Conservation (phyloP, 2,888 invertebrate species). For the Brachylomia viminalis region DNA sequence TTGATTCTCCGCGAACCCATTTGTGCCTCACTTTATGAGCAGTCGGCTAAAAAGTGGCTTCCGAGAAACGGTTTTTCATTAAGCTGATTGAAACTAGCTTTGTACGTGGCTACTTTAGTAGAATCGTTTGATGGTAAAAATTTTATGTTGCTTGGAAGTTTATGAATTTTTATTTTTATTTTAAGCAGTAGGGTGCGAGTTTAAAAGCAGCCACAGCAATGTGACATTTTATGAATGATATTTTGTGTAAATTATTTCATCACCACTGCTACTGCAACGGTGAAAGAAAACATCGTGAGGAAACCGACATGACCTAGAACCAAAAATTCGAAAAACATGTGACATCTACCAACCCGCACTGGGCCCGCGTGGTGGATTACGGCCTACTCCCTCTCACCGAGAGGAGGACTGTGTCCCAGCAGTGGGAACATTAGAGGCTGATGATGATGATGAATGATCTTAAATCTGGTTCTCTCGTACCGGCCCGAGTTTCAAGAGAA, state of each 20-base stretch:
- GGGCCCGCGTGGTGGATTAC: too few species aligned
- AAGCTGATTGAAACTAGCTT: not conserved
- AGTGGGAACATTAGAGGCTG: too few species aligned
- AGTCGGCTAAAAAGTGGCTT: slow-evolving; percentile 11
- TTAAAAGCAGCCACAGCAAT: not conserved
- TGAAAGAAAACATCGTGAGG: too few species aligned
- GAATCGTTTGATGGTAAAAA: not conserved
- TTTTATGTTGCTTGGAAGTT: not conserved
- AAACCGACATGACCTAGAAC: too few species aligned
- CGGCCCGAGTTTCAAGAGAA: not conserved
- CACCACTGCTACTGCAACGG: too few species aligned
- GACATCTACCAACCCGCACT: too few species aligned
- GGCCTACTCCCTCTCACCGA: too few species aligned
- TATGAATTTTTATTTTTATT: not conserved
- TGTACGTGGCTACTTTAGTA: not conserved
- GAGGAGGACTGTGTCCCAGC: too few species aligned
- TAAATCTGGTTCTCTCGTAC: not conserved
- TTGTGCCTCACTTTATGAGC: slow-evolving; percentile 17
- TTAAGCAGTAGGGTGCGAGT: not conserved
- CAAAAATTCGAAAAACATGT: too few species aligned
- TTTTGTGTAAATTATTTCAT: too few species aligned
- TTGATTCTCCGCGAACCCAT: slow-evolving; percentile 52
- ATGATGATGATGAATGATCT: too few species aligned
- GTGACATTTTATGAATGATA: not conserved
- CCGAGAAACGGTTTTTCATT: slow-evolving; percentile 19